Base-by-base conservation (phyloP, 2,888 invertebrate species). In the Ectemnius continuus region DNA sequence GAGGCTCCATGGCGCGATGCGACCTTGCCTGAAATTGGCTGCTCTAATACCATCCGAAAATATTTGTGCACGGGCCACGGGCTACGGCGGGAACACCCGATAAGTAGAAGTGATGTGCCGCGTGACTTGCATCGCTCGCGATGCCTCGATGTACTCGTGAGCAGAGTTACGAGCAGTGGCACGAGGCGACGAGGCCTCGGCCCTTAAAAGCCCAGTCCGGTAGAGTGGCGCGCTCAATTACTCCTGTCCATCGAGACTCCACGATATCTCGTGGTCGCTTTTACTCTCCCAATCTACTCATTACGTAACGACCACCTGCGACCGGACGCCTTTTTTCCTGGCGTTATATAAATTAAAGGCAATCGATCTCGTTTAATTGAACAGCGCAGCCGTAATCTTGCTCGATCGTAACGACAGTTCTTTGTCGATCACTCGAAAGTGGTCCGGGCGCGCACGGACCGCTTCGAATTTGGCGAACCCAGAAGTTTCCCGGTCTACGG, bases 91-190 rank as follows among this genome's bases (percentile, higher is more conserved):
- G 36, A 36, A 11, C 36, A 36, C 36, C 60, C 67, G 69, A 63
- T 69, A 59, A 59, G 18, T 57, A 64, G 65, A 52, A 11, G 4
- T 28, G 61, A 26, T 57, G 2, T 16, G 36, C 68, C 72, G 60
- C 73, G 76, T 77, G 76, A 77, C 73, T 77, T 65, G 75, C 61
- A 75, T 69, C 57, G 67, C 71, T 64, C 59, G 64, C 56, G 47
- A 13, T 65, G 48, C 23, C 36, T 36, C 36, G 8, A 11, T 36
- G 36, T 36, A 13, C 26, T 56, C 52, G 63, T 45, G 70, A 47
- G 52, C 20, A 23, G 58, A 16, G 61, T 46, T 46, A 59, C 58
- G 70, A 52, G n/a, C 16, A 16, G 52, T 52, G 52, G 52, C 16
- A 16, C 16, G 14, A 52, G 52, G 52, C 59, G 61, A 58, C 20